Conservation (phyloP, 2,113 vertebrate genomes). For the Vanacampus margaritifer region DNA sequence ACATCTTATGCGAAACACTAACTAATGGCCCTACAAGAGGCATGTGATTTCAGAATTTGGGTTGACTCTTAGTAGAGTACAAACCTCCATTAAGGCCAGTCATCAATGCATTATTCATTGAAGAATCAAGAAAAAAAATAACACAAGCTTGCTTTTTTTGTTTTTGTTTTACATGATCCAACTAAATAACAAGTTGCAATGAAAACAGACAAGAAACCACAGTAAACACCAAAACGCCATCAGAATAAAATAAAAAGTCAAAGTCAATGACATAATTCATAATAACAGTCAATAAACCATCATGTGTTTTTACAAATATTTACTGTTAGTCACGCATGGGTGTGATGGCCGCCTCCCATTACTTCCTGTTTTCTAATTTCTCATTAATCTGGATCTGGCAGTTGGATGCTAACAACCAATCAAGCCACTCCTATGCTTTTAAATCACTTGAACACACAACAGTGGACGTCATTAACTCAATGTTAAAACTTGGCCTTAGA, state of each 20-base stretch:
- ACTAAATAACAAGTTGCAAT: not conserved
- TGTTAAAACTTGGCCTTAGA: not conserved
- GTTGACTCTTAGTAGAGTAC: no score
- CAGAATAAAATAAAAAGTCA: not conserved
- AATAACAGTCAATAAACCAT: not conserved
- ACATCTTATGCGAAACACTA: no score
- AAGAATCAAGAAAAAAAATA: not conserved
- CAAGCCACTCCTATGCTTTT: not conserved
- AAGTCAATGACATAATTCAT: not conserved
- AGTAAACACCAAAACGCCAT: not conserved
- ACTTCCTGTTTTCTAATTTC: not conserved
- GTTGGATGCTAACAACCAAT: not conserved
- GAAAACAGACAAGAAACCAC: not conserved
- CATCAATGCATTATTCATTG: not conserved
- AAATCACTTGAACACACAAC: not conserved
- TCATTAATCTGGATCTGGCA: not conserved
- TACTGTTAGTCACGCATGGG: not conserved
- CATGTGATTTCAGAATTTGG: no score
- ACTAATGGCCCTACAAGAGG: no score
- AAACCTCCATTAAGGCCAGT: not conserved
- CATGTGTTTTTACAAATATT: not conserved
- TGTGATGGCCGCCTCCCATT: not conserved
- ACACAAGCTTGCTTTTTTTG: not conserved
- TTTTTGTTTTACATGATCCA: no score
- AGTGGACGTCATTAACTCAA: not conserved